Base-by-base conservation (phyloP, 2,888 invertebrate genomes). In the Dione juno region DNA sequence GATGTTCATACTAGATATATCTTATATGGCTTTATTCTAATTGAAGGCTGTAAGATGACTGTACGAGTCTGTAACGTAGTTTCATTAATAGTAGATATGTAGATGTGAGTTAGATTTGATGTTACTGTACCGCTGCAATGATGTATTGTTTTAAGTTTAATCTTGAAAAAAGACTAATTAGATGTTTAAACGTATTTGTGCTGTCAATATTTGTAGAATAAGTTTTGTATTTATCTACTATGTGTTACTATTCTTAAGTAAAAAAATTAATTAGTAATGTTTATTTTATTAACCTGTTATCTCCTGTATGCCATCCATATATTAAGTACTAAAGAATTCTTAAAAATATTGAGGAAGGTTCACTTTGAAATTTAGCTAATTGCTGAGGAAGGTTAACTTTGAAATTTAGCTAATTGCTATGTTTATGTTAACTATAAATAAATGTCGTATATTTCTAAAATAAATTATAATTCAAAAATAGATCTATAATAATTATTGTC, bases 161-260 rank as follows among this genome's bases (percentile, higher is more conserved):
- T 79, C 82, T 81, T 82, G 80, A 80, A 80, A 83, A 83, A 87
- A 88, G 87, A 85, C 85, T 88, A 85, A 84, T 79, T 80, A 81
- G 78, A 77, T 79, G 77, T 81, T 79, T 81, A 81, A 79, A 77
- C 79, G 82, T 82, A 84, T 85, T 84, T 85, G 83, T 85, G 81
- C 82, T 79, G 83, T 83, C 82, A 84, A 77, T 83, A 79, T 78
- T 79, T 76, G 70, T 81, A 78, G 76, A 71, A 69, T 83, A 83
- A 81, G 82, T 81, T 82, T 82, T 82, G 77, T 82, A 82, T 82
- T 81, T 82, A 82, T 80, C 74, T 79, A 79, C 75, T 76, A 75
- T 74, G 77, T 81, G 79, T 80, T 77, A 77, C 65, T 78, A 77
- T 75, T 77, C 57, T 71, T 71, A 75, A 77, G 76, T 76, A 77